Base-by-base conservation (phyloP, 2,888 invertebrate genomes). In the Heliothis peltigera region DNA sequence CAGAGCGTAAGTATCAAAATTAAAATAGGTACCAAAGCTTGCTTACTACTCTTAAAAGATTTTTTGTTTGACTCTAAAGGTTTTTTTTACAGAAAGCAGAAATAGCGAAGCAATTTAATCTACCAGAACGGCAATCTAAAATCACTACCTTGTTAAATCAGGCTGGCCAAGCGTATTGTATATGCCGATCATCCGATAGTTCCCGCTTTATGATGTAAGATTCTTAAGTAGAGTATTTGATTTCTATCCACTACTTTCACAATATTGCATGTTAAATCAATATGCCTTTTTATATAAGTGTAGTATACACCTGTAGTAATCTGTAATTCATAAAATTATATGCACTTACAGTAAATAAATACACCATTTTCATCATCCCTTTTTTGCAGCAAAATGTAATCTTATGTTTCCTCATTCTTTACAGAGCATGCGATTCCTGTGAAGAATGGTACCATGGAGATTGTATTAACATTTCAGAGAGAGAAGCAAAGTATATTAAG, bases 391-490 rank as follows among this genome's bases (percentile, higher is more conserved):
- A 39, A 39, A 10, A 39, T 39, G 15, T 39, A n/a, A 32, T 32
- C 12, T 39, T n/a, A 39, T n/a, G 15, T n/a, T 1, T 39, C n/a
- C 12, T 19, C 21, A 4, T 12, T 18, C 2, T 39, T 85, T 93
- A 87, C 84, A 98, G 98, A 89, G 98, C 98, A 42, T 99, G 99
- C 92, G 99, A 99, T 90, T 96, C 98, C 15, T 99, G 99, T 88
- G 98, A 99, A 89, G 99, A 99, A 91, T 99, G 99, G 99, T 99
- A 98, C 87, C 99, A 99, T 86, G 99, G 99, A 0, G 98, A 99
- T 87, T 99, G 99, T 89, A 99, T 99, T 75, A 98, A 98, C 80
- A 98, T 99, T 76, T 98, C 98, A 0, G 98, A 98, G 88, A 96
- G 97, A 79, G 98, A 99, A 87, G 98, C 99, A 0, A 98, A 98